A percentile compares a stretch with the other conserved stretches of the same genome.
Evolutionary conservation across 2,888 invertebrate species (phyloP).

Genomic region (Scaptomyza polygonia): DNA sequence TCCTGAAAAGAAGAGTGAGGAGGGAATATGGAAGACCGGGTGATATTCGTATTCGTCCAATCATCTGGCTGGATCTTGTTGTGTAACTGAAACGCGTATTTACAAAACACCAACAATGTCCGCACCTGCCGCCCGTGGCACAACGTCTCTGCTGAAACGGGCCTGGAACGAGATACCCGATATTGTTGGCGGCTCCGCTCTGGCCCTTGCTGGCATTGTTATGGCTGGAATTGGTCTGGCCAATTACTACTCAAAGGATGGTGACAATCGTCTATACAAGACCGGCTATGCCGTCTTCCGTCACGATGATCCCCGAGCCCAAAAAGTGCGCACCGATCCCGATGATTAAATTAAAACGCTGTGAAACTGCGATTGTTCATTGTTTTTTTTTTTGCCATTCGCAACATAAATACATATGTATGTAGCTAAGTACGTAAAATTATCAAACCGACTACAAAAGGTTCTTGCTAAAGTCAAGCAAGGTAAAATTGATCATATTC

Average conservation of each 20-base stretch:
- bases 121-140: conserved; percentile 75
- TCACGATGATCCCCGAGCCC: conserved; percentile 88
- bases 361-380: conserved; percentile 24
- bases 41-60: too few relatives aligned
- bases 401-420: conserved; percentile 34
- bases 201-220: conserved; percentile 87
- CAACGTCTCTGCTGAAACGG: conserved; percentile 79
- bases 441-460: too few relatives aligned
- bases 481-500: too few relatives aligned
- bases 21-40: too few relatives aligned
- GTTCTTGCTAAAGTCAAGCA: too few relatives aligned
- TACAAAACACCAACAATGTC: conserved; percentile 67
- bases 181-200: conserved; percentile 86
- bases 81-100: conserved; percentile 63
- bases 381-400: conserved; percentile 25
- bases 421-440: conserved; percentile 62
- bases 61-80: conserved; percentile 53
- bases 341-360: conserved; percentile 48
- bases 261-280: conserved; percentile 89
- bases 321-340: conserved; percentile 86
- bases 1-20: too few relatives aligned
- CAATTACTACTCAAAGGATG: conserved; percentile 86
- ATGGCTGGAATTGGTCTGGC: conserved; percentile 85
- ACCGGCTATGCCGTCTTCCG: conserved; percentile 87
- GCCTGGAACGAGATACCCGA: conserved; percentile 90